Evolutionary conservation across 2,888 invertebrate species (phyloP), one percentile per base, ranked within the genome.

Genomic region (Eupithecia tripunctaria): DNA sequence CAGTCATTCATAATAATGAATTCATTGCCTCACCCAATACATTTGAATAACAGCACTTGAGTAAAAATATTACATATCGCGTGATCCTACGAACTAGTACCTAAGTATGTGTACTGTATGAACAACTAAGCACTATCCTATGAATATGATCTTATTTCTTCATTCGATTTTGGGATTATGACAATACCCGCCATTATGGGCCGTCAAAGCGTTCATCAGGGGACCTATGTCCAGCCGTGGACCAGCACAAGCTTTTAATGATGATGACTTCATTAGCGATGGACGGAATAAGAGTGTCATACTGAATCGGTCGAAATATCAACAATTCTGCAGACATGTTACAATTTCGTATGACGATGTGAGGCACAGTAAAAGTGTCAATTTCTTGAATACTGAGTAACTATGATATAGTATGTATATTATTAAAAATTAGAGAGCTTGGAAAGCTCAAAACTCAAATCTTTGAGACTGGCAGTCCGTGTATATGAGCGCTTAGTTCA

Each of bases 1-100:
- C 62, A 63, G n/a, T 63, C 62, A 63, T 63, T 63, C 36, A 36
- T 32, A 32, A 63, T 79, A 83, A 82, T 83, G 76, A 79, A 74
- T 76, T 68, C 81, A 82, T 81, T 81, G 78, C 75, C 77, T 76
- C 76, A 68, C 79, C 80, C 82, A 84, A 83, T 83, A 60, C 80
- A 78, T 63, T 32, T 63, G 32, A 64, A 77, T 74, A 80, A 77
- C 70, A 47, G 25, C 36, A 25, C 15, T 41, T 41, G 43, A 62
- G 60, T 32, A 38, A 66, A 66, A 62, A 69, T 38, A 66, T 27
- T 38, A 66, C 21, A 69, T 27, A 68, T 27, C 59, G 68, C 27
- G 14, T 41, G 1, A 59, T 63, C 1, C 4, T 63, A 63, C 12
- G 36, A 41, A 15, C 41, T 36, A 36, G 15, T 41, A 47, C n/a